Percentiles rank a stretch among this genome's conserved stretches.
Evolutionary conservation across 1,140 invertebrate genomes (phyloP).

Genomic region (Leptopilina boulardi): DNA sequence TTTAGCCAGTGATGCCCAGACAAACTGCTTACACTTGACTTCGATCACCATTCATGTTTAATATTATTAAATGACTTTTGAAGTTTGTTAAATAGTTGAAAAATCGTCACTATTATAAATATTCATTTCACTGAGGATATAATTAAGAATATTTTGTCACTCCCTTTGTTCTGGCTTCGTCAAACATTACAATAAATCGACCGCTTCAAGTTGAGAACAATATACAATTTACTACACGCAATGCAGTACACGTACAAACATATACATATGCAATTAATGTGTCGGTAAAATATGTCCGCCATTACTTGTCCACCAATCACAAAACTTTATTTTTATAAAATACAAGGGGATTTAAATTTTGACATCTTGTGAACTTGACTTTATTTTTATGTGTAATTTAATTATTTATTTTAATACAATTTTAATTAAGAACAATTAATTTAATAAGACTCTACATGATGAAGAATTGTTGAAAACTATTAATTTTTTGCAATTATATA

Average conservation of each 20-base stretch:
- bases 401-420: too few species aligned
- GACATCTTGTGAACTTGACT: too few species aligned
- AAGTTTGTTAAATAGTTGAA: conserved; percentile 29
- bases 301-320: neutral
- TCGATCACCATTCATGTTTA: conserved; percentile 9
- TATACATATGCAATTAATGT: neutral
- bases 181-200: conserved; percentile 48
- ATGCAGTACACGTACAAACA: neutral
- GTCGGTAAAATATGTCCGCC: conserved; percentile 4
- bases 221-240: conserved; percentile 44
- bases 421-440: too few species aligned
- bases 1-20: conserved; percentile 45
- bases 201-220: conserved; percentile 59
- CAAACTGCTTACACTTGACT: conserved; percentile 40
- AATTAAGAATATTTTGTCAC: conserved; percentile 36
- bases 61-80: conserved; percentile 20
- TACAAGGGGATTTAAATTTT: too few species aligned
- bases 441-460: too few species aligned
- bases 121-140: neutral
- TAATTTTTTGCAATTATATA: too few species aligned
- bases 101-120: neutral
- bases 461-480: too few species aligned
- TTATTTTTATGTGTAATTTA: too few species aligned
- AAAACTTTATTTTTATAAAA: too few species aligned
- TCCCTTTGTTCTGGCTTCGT: conserved; percentile 53